phyloP scores from a whole-genome alignment of 2,888 invertebrate genomes.

The Caenorhabditis virilis region DNA sequence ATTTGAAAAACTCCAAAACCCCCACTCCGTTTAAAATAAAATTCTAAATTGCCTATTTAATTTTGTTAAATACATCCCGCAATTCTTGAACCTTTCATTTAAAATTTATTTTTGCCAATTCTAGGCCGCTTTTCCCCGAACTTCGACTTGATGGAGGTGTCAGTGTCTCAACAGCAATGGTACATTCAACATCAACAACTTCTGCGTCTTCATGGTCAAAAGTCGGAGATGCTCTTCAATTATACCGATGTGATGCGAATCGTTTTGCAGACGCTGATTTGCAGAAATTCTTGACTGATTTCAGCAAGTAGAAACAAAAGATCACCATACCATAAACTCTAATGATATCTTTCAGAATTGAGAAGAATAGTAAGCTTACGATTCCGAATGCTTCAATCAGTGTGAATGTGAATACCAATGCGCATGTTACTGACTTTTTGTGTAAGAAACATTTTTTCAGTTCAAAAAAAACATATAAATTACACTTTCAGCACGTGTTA shows the following conservation, averaged over 20 bases:
- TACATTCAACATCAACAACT: conserved; percentile 7
- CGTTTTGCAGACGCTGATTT: conserved; percentile 57
- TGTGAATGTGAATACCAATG: conserved; percentile 34
- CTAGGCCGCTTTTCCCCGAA: conserved; percentile 41
- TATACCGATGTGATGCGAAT: conserved; percentile 61
- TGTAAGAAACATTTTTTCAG: no score
- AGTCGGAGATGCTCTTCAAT: conserved; percentile 33
- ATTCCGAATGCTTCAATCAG: conserved; percentile 45
- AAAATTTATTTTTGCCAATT: background rate
- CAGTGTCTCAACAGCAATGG: background rate
- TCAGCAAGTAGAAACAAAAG: conserved; percentile 24
- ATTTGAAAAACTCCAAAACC: no score
- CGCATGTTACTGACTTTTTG: conserved; percentile 32
- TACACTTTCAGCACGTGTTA: conserved; percentile 82
- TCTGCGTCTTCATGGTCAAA: conserved; percentile 24
- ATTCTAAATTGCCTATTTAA: no score
- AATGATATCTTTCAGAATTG: conserved; percentile 27
- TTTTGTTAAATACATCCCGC: no score
- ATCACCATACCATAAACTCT: background rate
- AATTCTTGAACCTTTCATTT: no score
- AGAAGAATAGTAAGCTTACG: conserved; percentile 40
- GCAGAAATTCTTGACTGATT: conserved; percentile 57
- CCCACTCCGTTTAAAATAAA: no score
- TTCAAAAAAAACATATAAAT: no score
- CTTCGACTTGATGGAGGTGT: conserved; percentile 13